Base-by-base conservation (phyloP, 2,113 vertebrate species). In the Beaufortia kweichowensis region DNA sequence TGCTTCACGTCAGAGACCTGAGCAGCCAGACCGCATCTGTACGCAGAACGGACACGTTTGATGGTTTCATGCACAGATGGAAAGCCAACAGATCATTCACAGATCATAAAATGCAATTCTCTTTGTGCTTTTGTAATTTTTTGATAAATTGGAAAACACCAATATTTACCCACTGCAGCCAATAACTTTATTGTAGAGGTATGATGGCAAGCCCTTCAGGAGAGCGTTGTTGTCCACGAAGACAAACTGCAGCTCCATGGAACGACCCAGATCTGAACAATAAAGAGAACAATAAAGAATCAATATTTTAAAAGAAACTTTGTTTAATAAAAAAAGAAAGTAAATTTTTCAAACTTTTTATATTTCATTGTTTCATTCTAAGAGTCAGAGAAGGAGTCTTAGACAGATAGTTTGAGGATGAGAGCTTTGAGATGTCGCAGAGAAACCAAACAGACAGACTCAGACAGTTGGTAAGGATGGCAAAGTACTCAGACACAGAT, bases 181-280 rank as follows among this genome's bases (percentile, higher is more conserved):
- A 69, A 98, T 94, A 84, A 98, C 96, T 90, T 98, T 99, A 84
- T 97, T 98, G 77, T 98, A 98, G 53, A 99, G 89, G 28, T 94
- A 98, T 6, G 97, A 99, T 0, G 97, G 97, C 43, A 99, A 90
- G 63, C 95, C 95, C 82, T 93, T 95, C 41, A 99, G 92, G 75
- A 96, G 90, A 82, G 89, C 78, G 23, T 98, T 99, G 89, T 96
- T 97, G 87, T 99, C 97, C 85, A 99, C 95, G n/a, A 96, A 99
- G 55, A 98, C 95, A 69, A 96, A 99, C 0, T 97, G 96, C 12
- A 99, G 92, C 86, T 98, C 95, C 76, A 94, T 91, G 29, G 95
- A 99, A 31, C 95, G 92, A 81, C 97, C 97, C 86, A 98, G 89
- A 91, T 99, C 97, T 99, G 89, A 77, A 0, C 81, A 39, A n/a